Evolutionary conservation across 2,797 vertebrate species (phyloP).

Genomic region (Pachyuromys duprasi): DNA sequence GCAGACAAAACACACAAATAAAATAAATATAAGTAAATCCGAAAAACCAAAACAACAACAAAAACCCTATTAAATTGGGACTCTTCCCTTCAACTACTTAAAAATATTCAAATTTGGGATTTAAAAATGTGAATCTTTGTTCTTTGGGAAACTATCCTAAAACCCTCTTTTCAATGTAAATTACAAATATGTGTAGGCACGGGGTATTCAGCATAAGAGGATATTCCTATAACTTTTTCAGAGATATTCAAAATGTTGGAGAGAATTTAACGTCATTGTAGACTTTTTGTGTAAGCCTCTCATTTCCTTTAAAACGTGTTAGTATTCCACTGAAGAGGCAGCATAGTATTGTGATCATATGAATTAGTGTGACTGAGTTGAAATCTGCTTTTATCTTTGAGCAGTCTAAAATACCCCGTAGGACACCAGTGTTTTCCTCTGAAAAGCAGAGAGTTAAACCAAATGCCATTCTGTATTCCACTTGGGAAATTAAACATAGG

Average conservation of each 20-base stretch:
- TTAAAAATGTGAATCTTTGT: background rate
- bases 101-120: conserved; percentile 9
- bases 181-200: background rate
- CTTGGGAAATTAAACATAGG: background rate
- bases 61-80: background rate
- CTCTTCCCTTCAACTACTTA: conserved; percentile 19
- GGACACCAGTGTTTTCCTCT: background rate
- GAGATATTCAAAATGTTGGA: conserved; percentile 31
- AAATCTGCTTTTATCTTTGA: background rate
- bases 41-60: no score
- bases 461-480: background rate
- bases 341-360: background rate
- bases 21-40: background rate
- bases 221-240: conserved; percentile 5
- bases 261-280: background rate
- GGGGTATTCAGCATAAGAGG: background rate
- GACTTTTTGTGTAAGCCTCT: background rate
- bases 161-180: background rate
- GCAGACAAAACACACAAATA: background rate
- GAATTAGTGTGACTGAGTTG: background rate
- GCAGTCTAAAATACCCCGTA: background rate
- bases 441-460: background rate
- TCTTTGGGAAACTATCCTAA: background rate
- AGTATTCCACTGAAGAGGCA: background rate
- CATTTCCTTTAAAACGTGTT: background rate